Evolutionary conservation across 92 coral and sea anemone species (phyloP), one percentile per base, ranked within the genome.

Genomic region (Galaxea fascicularis): DNA sequence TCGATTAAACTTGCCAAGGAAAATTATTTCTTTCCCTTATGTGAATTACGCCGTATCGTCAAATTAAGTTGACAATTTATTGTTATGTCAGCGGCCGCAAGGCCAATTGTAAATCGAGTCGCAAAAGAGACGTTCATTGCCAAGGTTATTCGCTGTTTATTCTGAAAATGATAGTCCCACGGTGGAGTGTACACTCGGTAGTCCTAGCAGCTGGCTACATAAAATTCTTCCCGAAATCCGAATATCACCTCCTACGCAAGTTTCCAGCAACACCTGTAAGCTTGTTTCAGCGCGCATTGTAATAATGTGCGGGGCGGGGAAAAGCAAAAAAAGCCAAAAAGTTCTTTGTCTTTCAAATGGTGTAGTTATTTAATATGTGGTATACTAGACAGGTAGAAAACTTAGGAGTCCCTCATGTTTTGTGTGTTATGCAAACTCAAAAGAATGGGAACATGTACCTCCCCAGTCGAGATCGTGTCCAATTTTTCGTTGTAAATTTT

Each of bases 201-300:
- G 4, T 12, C 11, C 13, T 30, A 41, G 52, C 72, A 77, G 82
- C 82, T 77, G 72, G 58, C 82, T 12, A 16, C 20, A 27, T 22
- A 14, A 29, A 5, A 8, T n/a, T 9, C 21, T 77, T 46, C 4
- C 1, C 63, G 28, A 22, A 68, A 46, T 47, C 44, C 25, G 17
- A 26, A 27, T 41, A 16, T 20, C 41, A 0, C 59, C 26, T 45
- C 72, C 82, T 21, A 44, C 82, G 72, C 82, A 63, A 9, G 17
- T 18, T 21, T 39, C 41, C 9, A 0, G 0, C 12, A 12, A 53
- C 72, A 62, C 72, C 82, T 63, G 82, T 62, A 35, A 25, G 17
- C 22, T 59, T 51, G 13, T 68, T 68, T 28, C 4, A 44, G 51
- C 74, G 39, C 76, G 76, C 76, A n/a, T 1, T 9, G 76, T 4